These are phyloP conservation scores for Gymnobelideus leadbeateri DNA, from an alignment of 2,113 vertebrate species.

Conservation along the genomic window DNA sequence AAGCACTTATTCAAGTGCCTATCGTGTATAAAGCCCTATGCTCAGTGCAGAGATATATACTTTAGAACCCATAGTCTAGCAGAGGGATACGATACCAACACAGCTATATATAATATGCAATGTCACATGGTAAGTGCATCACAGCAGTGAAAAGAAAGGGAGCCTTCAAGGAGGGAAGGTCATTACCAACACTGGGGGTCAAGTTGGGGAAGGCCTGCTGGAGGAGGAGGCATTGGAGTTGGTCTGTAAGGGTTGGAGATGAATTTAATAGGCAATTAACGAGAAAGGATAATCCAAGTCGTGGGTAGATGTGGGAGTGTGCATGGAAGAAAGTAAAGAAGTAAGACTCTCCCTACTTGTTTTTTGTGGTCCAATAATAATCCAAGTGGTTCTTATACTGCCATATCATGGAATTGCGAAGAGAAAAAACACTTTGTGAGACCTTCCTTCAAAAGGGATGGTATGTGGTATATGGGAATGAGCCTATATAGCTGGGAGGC, in stretches of 20 bases:
- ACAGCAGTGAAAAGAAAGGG: background rate
- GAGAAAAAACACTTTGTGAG: background rate
- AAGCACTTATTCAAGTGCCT: background rate
- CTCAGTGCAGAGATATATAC: background rate
- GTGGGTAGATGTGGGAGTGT: background rate
- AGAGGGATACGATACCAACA: background rate
- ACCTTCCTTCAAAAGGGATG: background rate
- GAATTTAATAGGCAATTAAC: background rate
- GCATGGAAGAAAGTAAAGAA: background rate
- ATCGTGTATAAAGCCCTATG: background rate
- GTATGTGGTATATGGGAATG: background rate
- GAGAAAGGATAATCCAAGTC: background rate
- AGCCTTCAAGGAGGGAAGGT: background rate
- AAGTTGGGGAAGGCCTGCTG: background rate
- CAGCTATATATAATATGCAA: background rate
- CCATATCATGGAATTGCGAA: background rate
- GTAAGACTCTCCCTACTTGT: background rate
- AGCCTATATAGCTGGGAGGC: background rate
- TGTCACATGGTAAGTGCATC: background rate
- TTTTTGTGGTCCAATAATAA: background rate
- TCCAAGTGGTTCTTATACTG: background rate
- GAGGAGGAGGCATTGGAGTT: background rate
- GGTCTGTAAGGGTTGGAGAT: background rate
- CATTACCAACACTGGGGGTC: too few relatives aligned
- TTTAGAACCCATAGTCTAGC: background rate